Percentiles rank a stretch among this genome's conserved stretches.
These are phyloP conservation scores for Caenorhabditis auriculariae DNA, from an alignment of 2,888 invertebrate species.

Conservation along the genomic window DNA sequence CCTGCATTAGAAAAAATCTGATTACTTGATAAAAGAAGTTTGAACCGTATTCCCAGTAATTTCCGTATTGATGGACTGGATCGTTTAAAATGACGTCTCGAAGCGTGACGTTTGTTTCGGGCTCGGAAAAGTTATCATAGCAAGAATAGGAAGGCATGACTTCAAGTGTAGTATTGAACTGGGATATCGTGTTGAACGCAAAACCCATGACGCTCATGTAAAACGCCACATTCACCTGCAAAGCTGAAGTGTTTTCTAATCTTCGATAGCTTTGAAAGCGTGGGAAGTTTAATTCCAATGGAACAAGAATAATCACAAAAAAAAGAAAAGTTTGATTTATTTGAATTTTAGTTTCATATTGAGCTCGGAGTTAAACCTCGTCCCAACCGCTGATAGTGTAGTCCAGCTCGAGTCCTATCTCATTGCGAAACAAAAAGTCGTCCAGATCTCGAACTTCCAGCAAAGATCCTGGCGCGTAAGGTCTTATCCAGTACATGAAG, in stretches of 20 bases:
- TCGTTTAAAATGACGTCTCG: slow-evolving; percentile 24
- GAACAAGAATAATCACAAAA: too few relatives aligned
- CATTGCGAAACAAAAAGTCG: slow-evolving; percentile 51
- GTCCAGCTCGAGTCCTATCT: slow-evolving; percentile 47
- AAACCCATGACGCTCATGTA: slow-evolving; percentile 40
- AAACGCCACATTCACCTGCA: slow-evolving; percentile 43
- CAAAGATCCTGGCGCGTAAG: slow-evolving; percentile 35
- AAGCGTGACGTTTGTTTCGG: slow-evolving; percentile 23
- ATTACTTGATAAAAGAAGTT: slow-evolving; percentile 25
- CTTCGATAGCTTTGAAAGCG: too few relatives aligned
- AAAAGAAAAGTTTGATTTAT: too few relatives aligned
- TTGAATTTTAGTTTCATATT: too few relatives aligned
- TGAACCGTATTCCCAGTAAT: slow-evolving; percentile 17
- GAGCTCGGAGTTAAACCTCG: slow-evolving; percentile 32
- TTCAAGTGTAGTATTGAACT: slow-evolving; percentile 22
- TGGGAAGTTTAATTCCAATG: too few relatives aligned
- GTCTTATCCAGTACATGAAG: slow-evolving; percentile 50
- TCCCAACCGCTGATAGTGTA: slow-evolving; percentile 49
- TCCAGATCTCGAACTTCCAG: slow-evolving; percentile 43
- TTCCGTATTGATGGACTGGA: slow-evolving; percentile 35
- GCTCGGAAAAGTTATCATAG: slow-evolving; percentile 12
- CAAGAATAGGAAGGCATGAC: slow-evolving; percentile 24
- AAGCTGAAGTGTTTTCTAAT: too few relatives aligned
- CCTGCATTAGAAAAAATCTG: neutral
- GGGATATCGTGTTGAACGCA: slow-evolving; percentile 23